phyloP scores from a whole-genome alignment of 2,113 vertebrate species.

The Myocastor coypus region DNA sequence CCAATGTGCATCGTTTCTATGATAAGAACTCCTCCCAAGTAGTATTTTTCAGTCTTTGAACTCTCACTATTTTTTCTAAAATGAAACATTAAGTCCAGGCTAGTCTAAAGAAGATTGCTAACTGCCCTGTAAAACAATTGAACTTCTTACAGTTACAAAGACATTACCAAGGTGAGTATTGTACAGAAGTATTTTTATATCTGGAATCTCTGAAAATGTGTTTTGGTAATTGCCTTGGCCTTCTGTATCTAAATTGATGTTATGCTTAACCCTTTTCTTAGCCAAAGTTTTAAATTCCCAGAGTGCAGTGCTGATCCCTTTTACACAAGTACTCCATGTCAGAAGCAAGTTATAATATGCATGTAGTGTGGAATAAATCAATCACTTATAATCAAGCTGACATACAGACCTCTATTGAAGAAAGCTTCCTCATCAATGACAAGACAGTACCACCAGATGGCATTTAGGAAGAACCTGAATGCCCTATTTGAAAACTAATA shows the following conservation, averaged over 20 bases:
- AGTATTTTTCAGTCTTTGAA: constrained; percentile 60
- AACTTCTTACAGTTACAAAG: constrained; percentile 65
- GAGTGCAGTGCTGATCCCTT: constrained; percentile 8
- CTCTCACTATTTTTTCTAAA: constrained; percentile 61
- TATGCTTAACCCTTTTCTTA: constrained; percentile 32
- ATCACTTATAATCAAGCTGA: constrained; percentile 51
- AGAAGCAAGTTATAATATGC: constrained; percentile 24
- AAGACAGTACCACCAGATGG: background rate
- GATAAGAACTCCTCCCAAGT: constrained; percentile 54
- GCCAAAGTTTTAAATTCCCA: background rate
- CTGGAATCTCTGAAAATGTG: constrained; percentile 46
- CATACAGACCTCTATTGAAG: constrained; percentile 41
- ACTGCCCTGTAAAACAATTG: constrained; percentile 67
- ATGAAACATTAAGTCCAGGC: constrained; percentile 46
- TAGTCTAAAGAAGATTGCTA: constrained; percentile 53
- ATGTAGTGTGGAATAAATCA: constrained; percentile 62
- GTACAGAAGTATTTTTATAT: constrained; percentile 65
- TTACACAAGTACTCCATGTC: constrained; percentile 9
- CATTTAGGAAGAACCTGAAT: background rate
- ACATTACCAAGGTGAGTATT: constrained; percentile 54
- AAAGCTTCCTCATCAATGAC: background rate
- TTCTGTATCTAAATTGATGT: constrained; percentile 50
- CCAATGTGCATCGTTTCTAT: constrained; percentile 50
- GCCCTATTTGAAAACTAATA: background rate
- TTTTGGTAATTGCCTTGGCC: constrained; percentile 58